A percentile compares a stretch with the other conserved stretches of the same genome.
These are phyloP conservation scores for Styela plicata DNA, from an alignment of 23 tunicate species.

Conservation along the genomic window DNA sequence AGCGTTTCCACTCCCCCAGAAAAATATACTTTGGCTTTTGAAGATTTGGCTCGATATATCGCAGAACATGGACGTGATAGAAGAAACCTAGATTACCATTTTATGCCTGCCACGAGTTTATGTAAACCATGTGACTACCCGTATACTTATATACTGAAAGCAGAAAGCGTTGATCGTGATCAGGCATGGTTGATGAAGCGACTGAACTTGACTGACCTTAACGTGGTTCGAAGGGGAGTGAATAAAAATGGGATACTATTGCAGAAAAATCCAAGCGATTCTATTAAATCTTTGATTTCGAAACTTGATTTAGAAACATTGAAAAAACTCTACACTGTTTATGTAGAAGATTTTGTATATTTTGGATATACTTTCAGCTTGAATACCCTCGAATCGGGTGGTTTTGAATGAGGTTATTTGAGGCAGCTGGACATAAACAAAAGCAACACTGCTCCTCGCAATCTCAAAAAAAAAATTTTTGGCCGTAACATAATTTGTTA, in stretches of 20 bases:
- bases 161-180: constrained; percentile 1
- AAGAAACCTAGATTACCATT: not conserved
- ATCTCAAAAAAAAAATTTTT: too few species aligned
- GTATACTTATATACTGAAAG: constrained; percentile 1
- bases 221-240: not conserved
- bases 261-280: not conserved
- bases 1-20: not conserved
- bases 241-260: not conserved
- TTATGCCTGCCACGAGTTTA: not conserved
- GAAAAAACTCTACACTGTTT: not conserved
- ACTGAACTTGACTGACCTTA: not conserved
- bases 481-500: too few species aligned
- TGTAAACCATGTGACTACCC: constrained; percentile 5
- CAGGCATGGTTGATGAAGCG: not conserved
- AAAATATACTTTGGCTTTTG: not conserved
- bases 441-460: too few species aligned
- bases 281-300: not conserved
- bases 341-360: not conserved
- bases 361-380: constrained; percentile 9
- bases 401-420: not conserved
- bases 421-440: not conserved
- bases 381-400: not conserved
- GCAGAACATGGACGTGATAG: not conserved
- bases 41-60: not conserved
- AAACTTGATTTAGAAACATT: not conserved